phyloP scores from a whole-genome alignment of 2,888 invertebrate species.

The Sphinx pinastri region DNA sequence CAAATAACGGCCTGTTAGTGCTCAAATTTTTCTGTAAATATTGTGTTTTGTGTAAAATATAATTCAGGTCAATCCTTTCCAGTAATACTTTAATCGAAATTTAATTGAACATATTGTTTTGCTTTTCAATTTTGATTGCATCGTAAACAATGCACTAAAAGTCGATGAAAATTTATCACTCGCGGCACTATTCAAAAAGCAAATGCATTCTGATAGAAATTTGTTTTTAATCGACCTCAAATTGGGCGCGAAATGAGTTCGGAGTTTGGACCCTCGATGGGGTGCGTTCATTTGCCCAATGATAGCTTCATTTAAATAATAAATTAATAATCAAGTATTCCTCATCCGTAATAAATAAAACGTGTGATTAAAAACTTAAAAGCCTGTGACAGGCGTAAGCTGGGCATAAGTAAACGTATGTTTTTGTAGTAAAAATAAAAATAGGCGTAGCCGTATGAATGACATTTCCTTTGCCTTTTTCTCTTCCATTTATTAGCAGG shows the following conservation, averaged over 20 bases:
- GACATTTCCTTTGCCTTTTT: neutral
- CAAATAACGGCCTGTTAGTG: neutral
- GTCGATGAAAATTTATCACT: constrained; percentile 22
- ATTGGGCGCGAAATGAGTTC: constrained; percentile 83
- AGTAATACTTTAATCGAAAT: neutral
- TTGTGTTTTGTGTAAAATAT: too few relatives aligned
- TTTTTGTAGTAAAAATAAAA: neutral
- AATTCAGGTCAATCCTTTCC: neutral
- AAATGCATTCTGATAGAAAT: constrained; percentile 80
- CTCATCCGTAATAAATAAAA: constrained; percentile 25
- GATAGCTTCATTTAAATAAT: constrained; percentile 73
- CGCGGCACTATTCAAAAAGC: constrained; percentile 64
- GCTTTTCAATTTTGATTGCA: neutral
- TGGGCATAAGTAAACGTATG: neutral
- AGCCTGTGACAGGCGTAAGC: constrained; percentile 10
- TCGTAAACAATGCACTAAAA: constrained; percentile 19
- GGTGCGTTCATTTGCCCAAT: constrained; percentile 53
- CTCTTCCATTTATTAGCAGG: neutral
- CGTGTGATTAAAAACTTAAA: constrained; percentile 27
- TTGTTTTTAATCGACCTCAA: constrained; percentile 82
- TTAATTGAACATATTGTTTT: constrained; percentile 3
- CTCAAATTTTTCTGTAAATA: too few relatives aligned
- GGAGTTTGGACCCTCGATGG: constrained; percentile 67
- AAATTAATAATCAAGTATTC: constrained; percentile 57
- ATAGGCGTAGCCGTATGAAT: neutral